Evolutionary conservation across 2,797 vertebrate species (phyloP).

Genomic region (Microctenopoma steveboyesi): DNA sequence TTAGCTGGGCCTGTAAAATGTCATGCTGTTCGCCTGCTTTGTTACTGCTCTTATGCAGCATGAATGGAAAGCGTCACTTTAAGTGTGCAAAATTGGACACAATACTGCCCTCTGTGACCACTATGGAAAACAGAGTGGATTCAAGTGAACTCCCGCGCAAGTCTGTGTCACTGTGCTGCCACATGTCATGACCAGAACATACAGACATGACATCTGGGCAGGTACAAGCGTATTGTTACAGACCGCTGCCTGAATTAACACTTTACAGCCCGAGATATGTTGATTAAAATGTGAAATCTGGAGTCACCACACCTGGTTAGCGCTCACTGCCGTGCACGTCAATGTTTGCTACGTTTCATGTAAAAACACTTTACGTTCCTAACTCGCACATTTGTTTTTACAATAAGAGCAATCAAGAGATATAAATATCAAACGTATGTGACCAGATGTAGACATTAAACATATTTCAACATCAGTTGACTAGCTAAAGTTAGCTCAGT

Average conservation of each 20-base stretch:
- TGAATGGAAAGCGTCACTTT: not conserved
- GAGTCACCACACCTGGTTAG: not conserved
- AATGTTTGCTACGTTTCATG: not conserved
- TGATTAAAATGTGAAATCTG: not conserved
- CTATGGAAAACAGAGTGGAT: conserved; percentile 37
- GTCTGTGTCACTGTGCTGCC: conserved; percentile 47
- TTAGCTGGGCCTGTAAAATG: not conserved
- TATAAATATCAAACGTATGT: rapidly evolving
- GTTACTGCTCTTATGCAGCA: no score
- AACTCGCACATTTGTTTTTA: not conserved
- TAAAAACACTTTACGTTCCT: not conserved
- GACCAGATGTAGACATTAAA: rapidly evolving
- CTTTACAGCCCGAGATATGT: not conserved
- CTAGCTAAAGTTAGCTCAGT: not conserved
- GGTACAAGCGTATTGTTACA: not conserved
- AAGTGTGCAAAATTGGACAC: not conserved
- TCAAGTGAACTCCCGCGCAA: conserved; percentile 77
- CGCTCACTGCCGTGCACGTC: conserved; percentile 13
- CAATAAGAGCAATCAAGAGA: not conserved
- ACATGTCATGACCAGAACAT: conserved; percentile 40
- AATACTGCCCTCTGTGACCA: conserved; percentile 65
- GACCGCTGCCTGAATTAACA: not conserved
- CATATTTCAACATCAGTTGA: not conserved
- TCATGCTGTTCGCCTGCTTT: not conserved
- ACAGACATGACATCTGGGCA: not conserved